phyloP scores from a whole-genome alignment of 2,797 vertebrate genomes.

The Falco cherrug region DNA sequence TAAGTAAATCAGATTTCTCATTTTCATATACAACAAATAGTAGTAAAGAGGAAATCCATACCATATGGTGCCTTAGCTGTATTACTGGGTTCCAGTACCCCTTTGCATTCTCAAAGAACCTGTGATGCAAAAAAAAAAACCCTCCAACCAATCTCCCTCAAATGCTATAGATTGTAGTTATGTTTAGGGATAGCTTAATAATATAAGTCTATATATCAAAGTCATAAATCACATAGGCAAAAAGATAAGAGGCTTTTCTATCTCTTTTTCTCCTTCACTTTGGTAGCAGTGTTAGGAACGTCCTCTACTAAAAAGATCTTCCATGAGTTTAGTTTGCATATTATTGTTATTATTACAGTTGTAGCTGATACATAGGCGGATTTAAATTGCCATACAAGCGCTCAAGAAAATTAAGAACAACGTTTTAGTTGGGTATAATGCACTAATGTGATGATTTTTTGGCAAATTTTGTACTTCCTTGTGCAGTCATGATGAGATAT shows the following conservation, averaged over 20 bases:
- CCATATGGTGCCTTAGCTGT: background rate
- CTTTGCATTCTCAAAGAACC: background rate
- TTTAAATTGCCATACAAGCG: background rate
- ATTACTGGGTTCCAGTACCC: background rate
- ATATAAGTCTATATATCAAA: background rate
- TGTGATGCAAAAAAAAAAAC: background rate
- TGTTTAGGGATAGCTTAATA: background rate
- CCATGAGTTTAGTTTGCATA: background rate
- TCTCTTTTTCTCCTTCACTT: background rate
- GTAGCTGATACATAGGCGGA: background rate
- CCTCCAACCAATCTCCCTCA: rapidly evolving
- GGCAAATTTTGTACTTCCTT: rapidly evolving
- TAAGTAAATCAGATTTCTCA: background rate
- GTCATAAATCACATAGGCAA: background rate
- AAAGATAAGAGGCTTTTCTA: background rate
- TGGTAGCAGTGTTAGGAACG: background rate
- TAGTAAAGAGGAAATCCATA: background rate
- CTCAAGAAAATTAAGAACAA: background rate
- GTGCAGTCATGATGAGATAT: background rate
- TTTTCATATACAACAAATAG: background rate
- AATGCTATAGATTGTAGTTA: background rate
- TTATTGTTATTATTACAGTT: background rate
- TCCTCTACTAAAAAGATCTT: background rate
- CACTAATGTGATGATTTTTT: background rate
- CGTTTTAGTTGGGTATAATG: background rate